These are phyloP conservation scores for Hofmannophila pseudospretella DNA, from an alignment of 2,888 invertebrate species.

Conservation along the genomic window DNA sequence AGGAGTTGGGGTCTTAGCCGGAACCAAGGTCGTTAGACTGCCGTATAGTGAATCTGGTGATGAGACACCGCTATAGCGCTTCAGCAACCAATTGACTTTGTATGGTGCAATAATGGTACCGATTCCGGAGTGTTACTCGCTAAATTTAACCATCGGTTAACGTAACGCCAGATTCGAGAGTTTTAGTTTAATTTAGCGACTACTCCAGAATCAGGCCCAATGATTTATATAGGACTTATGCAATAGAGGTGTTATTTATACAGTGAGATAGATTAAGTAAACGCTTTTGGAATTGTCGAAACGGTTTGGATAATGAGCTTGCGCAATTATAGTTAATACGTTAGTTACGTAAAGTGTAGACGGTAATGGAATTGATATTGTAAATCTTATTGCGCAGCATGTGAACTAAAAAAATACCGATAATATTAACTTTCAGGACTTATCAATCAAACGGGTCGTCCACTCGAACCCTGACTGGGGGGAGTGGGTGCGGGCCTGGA, in stretches of 20 bases:
- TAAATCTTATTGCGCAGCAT: neutral
- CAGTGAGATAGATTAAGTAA: constrained; percentile 23
- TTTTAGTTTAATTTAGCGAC: no score
- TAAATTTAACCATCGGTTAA: no score
- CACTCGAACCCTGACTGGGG: no score
- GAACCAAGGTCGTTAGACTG: constrained; percentile 60
- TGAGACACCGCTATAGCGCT: constrained; percentile 69
- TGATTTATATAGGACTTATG: no score
- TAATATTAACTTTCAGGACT: no score
- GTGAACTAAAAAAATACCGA: no score
- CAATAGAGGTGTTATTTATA: constrained; percentile 14
- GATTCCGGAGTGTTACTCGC: constrained; percentile 21
- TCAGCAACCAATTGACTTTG: constrained; percentile 38
- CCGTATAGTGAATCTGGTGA: constrained; percentile 59
- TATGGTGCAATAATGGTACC: constrained; percentile 68
- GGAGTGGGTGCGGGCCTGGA: no score
- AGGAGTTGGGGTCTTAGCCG: constrained; percentile 66
- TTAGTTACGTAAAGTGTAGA: constrained; percentile 1
- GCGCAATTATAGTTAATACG: constrained; percentile 26
- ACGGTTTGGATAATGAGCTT: constrained; percentile 36
- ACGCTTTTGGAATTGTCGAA: constrained; percentile 45
- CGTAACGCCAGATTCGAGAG: no score
- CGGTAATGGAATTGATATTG: constrained; percentile 2
- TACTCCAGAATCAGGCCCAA: no score
- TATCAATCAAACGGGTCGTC: no score